A percentile compares a stretch with the other conserved stretches of the same genome.
Conservation (phyloP, 1,140 invertebrate species). For the Chlorops oryzae region DNA sequence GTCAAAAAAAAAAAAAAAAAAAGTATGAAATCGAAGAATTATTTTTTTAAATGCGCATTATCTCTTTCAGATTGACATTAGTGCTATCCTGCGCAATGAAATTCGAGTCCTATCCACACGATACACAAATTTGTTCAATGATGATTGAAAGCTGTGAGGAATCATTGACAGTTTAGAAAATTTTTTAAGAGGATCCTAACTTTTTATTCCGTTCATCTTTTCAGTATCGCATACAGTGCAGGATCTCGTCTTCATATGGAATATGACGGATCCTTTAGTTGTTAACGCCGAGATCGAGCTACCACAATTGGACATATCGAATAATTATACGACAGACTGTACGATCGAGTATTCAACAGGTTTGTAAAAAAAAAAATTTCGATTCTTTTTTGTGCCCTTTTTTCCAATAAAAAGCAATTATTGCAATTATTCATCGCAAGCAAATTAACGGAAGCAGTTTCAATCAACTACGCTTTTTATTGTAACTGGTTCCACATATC, state of each 20-base stretch:
- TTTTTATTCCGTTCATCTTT: neutral
- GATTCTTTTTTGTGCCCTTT: too few relatives aligned
- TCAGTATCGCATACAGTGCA: slow-evolving; percentile 78
- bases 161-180: neutral
- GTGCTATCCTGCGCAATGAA: slow-evolving; percentile 89
- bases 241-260: slow-evolving; percentile 81
- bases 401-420: too few relatives aligned
- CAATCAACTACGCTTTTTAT: too few relatives aligned
- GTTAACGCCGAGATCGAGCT: slow-evolving; percentile 81
- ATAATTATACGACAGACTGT: slow-evolving; percentile 81
- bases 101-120: slow-evolving; percentile 85
- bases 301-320: slow-evolving; percentile 79
- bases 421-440: too few relatives aligned
- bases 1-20: too few relatives aligned
- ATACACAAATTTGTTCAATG: slow-evolving; percentile 84
- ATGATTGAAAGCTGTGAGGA: slow-evolving; percentile 83
- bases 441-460: too few relatives aligned
- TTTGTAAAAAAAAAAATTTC: too few relatives aligned
- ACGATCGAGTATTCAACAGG: slow-evolving; percentile 84
- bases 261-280: slow-evolving; percentile 77
- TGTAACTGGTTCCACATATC: too few relatives aligned
- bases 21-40: too few relatives aligned
- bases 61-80: slow-evolving; percentile 69
- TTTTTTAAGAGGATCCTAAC: neutral
- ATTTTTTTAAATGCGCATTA: too few relatives aligned